These are phyloP conservation scores for Phortica magna DNA, from an alignment of 2,888 invertebrate genomes.

Conservation along the genomic window DNA sequence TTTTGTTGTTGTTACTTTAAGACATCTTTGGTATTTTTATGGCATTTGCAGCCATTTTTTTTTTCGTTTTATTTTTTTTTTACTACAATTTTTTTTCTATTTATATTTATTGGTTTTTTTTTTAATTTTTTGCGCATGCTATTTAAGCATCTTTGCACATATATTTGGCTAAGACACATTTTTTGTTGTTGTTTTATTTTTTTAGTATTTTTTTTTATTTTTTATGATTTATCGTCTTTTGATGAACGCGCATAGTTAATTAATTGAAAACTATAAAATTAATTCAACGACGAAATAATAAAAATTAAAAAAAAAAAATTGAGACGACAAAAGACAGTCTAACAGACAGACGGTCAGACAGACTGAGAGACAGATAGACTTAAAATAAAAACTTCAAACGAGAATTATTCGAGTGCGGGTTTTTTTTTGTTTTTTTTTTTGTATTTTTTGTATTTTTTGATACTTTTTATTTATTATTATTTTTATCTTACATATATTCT, in stretches of 20 bases:
- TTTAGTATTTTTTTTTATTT: background rate
- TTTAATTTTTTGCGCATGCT: background rate
- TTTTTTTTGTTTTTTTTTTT: background rate
- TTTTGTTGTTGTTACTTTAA: background rate
- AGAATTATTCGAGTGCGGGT: background rate
- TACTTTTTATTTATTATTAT: background rate
- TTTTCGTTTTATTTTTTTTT: background rate
- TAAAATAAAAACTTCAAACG: background rate
- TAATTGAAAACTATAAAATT: background rate
- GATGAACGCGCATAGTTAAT: background rate
- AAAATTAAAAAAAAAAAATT: background rate
- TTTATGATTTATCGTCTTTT: no score
- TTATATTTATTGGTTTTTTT: background rate
- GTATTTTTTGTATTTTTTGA: background rate
- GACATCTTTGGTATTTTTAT: background rate
- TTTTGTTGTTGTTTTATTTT: background rate
- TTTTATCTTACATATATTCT: background rate
- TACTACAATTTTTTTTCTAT: background rate
- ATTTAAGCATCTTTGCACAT: background rate
- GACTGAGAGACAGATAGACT: no score
- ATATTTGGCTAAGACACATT: background rate
- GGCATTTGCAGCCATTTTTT: background rate
- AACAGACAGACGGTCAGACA: no score
- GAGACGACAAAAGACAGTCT: background rate
- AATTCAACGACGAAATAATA: background rate